A percentile compares a stretch with the other conserved stretches of the same genome.
phyloP scores from a whole-genome alignment of 2,113 vertebrate genomes.

The Felis catus region F.catus_Fca126_mat1.0 CM031424.1:10520501-10521000 shows the following conservation, averaged over 20 bases:
- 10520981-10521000: neutral
- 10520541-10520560: neutral
- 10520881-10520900: neutral
- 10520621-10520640: neutral
- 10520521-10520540: too few relatives aligned
- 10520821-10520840: neutral
- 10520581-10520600: neutral
- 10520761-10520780: neutral
- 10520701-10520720: neutral
- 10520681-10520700: neutral
- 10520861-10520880: neutral
- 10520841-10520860: neutral
- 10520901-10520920: neutral
- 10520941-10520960: neutral
- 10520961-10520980: neutral
- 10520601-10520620: neutral
- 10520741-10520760: neutral
- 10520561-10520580: neutral
- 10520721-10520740: neutral
- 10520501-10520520: neutral
- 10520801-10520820: neutral
- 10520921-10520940: neutral
- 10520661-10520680: neutral
- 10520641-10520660: neutral
- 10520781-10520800: neutral